Conservation (phyloP, 2,888 invertebrate species). For the Philereme transversata region DNA sequence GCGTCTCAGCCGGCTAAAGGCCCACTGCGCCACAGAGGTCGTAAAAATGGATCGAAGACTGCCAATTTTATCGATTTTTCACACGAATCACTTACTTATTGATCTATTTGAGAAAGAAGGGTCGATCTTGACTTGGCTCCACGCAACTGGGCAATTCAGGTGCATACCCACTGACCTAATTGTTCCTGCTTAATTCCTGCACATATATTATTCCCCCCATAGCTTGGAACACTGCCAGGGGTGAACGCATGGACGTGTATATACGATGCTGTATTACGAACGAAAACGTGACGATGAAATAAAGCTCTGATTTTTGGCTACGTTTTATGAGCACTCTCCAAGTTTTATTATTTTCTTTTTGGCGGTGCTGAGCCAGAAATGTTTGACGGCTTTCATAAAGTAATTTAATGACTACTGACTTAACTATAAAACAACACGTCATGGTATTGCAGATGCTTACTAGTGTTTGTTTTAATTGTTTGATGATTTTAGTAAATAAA, state of each 20-base stretch:
- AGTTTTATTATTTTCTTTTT: neutral
- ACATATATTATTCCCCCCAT: conserved; percentile 14
- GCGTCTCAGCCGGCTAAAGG: too few relatives aligned
- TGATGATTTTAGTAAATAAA: too few relatives aligned
- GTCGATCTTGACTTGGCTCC: neutral
- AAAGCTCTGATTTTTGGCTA: conserved; percentile 21
- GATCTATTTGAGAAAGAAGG: neutral
- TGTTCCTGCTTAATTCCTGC: conserved; percentile 13
- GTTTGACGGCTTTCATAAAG: too few relatives aligned
- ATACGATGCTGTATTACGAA: conserved; percentile 19
- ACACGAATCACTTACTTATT: too few relatives aligned
- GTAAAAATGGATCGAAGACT: too few relatives aligned
- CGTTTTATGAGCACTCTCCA: neutral
- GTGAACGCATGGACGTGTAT: conserved; percentile 26
- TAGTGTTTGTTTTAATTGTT: too few relatives aligned
- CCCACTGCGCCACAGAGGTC: too few relatives aligned
- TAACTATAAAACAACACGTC: too few relatives aligned
- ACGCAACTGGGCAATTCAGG: neutral
- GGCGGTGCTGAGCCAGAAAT: too few relatives aligned
- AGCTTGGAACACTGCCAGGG: conserved; percentile 21
- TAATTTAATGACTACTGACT: too few relatives aligned
- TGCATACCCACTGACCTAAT: conserved; percentile 19
- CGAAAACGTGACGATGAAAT: conserved; percentile 15
- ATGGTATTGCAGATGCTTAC: too few relatives aligned
- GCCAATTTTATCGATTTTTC: too few relatives aligned